phyloP scores from a whole-genome alignment of 2,888 invertebrate species.

The Troilus luridus region DNA sequence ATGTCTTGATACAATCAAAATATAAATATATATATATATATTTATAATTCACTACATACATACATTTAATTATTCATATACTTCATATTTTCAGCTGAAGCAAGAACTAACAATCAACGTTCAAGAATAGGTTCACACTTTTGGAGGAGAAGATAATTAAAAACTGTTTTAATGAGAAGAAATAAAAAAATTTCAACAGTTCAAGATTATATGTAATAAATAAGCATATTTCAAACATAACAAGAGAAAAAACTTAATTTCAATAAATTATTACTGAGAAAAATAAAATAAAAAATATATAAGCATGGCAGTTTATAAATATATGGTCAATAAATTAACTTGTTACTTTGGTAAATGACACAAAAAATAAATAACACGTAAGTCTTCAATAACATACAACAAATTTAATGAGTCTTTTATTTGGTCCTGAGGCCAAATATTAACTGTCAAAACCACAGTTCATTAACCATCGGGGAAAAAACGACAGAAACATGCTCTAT shows the following conservation, averaged over 20 bases:
- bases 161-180: background rate
- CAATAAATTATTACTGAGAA: background rate
- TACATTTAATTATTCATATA: background rate
- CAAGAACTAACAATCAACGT: background rate
- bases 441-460: background rate
- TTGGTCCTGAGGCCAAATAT: background rate
- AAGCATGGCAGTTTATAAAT: background rate
- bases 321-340: conserved; percentile 33
- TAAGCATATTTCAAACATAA: conserved; percentile 27
- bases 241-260: background rate
- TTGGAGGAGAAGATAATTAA: background rate
- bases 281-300: background rate
- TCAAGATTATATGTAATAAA: background rate
- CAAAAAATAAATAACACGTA: conserved; percentile 40
- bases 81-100: background rate
- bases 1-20: background rate
- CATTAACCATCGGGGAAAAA: background rate
- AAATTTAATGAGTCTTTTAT: conserved; percentile 38
- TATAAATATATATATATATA: background rate
- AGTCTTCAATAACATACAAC: conserved; percentile 26
- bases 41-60: conserved; percentile 39
- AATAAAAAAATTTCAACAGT: conserved; percentile 18
- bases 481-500: conserved; percentile 1
- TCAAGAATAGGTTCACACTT: background rate
- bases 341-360: conserved; percentile 27